Conservation (phyloP, 64 coral and sea anemone genomes). For the Actinia tenebrosa region DNA sequence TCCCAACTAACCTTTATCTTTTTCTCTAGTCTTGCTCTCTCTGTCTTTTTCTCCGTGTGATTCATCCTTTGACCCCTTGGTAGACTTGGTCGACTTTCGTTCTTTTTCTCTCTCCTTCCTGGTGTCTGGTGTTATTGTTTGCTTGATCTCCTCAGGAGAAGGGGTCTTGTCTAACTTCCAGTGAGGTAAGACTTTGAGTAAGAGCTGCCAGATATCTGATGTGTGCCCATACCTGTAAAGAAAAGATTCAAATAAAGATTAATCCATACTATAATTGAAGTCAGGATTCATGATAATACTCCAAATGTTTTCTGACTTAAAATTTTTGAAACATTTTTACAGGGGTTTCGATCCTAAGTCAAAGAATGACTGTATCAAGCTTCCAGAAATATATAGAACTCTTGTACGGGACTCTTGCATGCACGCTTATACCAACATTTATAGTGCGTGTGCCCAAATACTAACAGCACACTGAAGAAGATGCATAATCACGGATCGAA, state of each 20-base stretch:
- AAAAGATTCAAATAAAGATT: background rate
- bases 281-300: too few relatives aligned
- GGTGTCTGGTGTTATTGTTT: slow-evolving; percentile 20
- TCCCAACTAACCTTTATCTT: slow-evolving; percentile 20
- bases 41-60: slow-evolving; percentile 41
- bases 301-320: too few relatives aligned
- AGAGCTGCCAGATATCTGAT: slow-evolving; percentile 76
- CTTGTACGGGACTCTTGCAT: too few relatives aligned
- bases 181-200: slow-evolving; percentile 67
- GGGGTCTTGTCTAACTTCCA: slow-evolving; percentile 97
- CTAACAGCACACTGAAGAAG: too few relatives aligned
- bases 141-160: slow-evolving; percentile 76
- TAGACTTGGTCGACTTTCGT: slow-evolving; percentile 59
- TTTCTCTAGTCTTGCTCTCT: slow-evolving; percentile 47
- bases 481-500: too few relatives aligned
- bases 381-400: too few relatives aligned
- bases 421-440: too few relatives aligned
- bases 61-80: slow-evolving; percentile 46
- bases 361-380: too few relatives aligned
- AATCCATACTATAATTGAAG: too few relatives aligned
- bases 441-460: too few relatives aligned
- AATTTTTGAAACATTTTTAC: too few relatives aligned
- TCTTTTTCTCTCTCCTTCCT: slow-evolving; percentile 75
- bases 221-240: slow-evolving; percentile 72
- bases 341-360: too few relatives aligned